phyloP scores from a whole-genome alignment of 92 coral and sea anemone species.

The Pocillopora meandrina region DNA sequence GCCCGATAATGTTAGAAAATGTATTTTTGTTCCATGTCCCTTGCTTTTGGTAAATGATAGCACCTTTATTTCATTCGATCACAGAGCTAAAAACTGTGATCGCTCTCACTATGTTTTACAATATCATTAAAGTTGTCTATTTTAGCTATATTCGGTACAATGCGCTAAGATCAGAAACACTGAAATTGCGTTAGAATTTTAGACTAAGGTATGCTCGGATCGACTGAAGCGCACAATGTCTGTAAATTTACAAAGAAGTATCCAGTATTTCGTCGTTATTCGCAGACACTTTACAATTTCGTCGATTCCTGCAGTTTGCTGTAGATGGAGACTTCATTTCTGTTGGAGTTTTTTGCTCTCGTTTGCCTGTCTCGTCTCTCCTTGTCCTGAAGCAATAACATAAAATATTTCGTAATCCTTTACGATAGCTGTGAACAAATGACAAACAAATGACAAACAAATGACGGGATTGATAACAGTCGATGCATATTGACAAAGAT shows the following conservation, averaged over 20 bases:
- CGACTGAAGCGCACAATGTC: not conserved
- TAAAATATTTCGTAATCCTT: conserved; percentile 1
- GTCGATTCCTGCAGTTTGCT: not conserved
- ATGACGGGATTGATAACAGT: not conserved
- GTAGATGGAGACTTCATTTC: not conserved
- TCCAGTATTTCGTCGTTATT: not conserved
- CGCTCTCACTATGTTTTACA: too few species aligned
- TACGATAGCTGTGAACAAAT: conserved; percentile 8
- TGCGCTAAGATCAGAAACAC: too few species aligned
- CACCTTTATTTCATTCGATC: too few species aligned
- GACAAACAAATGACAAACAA: conserved; percentile 2
- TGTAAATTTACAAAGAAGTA: not conserved
- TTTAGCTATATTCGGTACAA: too few species aligned
- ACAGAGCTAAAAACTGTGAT: too few species aligned
- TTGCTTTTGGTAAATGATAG: too few species aligned
- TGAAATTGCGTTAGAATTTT: not conserved
- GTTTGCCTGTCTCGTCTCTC: not conserved
- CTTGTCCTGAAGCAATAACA: not conserved
- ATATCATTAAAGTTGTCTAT: too few species aligned
- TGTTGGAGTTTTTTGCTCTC: not conserved
- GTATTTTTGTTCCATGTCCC: too few species aligned
- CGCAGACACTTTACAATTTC: not conserved
- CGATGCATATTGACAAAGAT: not conserved
- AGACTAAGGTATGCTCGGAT: not conserved
- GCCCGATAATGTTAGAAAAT: too few species aligned